These are phyloP conservation scores for Anoplophora glabripennis DNA, from an alignment of 1,140 invertebrate genomes.

Conservation along the genomic window DNA sequence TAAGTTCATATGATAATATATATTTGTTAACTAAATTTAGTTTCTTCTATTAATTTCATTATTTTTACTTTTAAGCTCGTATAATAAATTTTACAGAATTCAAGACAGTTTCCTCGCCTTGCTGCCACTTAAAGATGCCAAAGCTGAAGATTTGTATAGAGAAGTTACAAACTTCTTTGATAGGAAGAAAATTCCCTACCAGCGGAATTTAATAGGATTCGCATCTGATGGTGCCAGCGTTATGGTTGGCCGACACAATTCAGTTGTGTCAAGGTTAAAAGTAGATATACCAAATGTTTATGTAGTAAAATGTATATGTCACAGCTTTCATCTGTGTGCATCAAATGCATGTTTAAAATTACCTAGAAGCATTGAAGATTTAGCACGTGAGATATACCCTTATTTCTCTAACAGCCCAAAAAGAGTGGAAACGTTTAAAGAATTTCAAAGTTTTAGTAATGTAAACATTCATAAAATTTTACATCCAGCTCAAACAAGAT, in stretches of 20 bases:
- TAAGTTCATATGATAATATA: background rate
- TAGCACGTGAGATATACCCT: no score
- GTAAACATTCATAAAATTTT: conserved; percentile 11
- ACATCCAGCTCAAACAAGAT: conserved; percentile 14
- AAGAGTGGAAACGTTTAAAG: no score
- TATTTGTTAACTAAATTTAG: background rate
- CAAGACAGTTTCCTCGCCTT: conserved; percentile 13
- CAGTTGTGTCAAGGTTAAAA: conserved; percentile 32
- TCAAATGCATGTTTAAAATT: no score
- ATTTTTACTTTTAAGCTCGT: background rate
- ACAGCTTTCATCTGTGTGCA: no score
- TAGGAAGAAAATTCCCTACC: conserved; percentile 38
- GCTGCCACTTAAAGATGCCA: conserved; percentile 4
- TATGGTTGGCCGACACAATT: conserved; percentile 44
- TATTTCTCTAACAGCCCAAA: no score
- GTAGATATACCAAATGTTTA: conserved; percentile 35
- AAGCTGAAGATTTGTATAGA: conserved; percentile 10
- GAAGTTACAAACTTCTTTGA: conserved; percentile 12
- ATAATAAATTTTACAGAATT: background rate
- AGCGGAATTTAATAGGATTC: conserved; percentile 46
- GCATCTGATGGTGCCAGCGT: conserved; percentile 45
- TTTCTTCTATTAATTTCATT: background rate
- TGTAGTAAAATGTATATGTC: conserved; percentile 5
- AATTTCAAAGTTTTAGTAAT: background rate
- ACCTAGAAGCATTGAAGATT: no score